phyloP scores from a whole-genome alignment of 2,797 vertebrate genomes.

The Sebastiscus albofasciatus region DNA sequence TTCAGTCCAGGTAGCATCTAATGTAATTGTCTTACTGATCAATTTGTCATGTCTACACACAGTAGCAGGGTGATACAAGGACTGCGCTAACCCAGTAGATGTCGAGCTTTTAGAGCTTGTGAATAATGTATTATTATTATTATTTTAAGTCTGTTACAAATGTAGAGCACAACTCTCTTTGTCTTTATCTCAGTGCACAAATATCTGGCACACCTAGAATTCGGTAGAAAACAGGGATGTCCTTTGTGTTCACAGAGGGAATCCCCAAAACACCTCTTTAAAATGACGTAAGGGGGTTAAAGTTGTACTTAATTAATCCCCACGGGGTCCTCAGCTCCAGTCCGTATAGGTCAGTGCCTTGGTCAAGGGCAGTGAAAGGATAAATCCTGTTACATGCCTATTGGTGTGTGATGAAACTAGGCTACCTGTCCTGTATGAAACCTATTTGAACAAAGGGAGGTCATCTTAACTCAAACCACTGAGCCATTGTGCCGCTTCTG shows the following conservation, averaged over 20 bases:
- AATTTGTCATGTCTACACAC: conserved; percentile 8
- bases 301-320: conserved; percentile 35
- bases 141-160: conserved; percentile 27
- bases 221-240: not conserved
- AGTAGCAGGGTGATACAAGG: not conserved
- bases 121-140: conserved; percentile 33
- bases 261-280: conserved; percentile 31
- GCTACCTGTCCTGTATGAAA: not conserved
- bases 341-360: not conserved
- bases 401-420: conserved; percentile 17
- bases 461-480: not conserved
- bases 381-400: conserved; percentile 9
- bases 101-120: conserved; percentile 21
- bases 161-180: conserved; percentile 11
- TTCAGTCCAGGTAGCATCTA: not conserved
- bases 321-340: not conserved
- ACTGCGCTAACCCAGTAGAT: not conserved
- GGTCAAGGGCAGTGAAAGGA: conserved; percentile 19
- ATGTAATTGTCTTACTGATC: not conserved
- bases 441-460: not conserved
- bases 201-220: not conserved
- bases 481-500: not conserved
- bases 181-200: not conserved
- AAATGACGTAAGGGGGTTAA: conserved; percentile 17
- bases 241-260: conserved; percentile 24